These are phyloP conservation scores for Gallinago stenura DNA, from an alignment of 2,797 vertebrate species.

Conservation along the genomic window DNA sequence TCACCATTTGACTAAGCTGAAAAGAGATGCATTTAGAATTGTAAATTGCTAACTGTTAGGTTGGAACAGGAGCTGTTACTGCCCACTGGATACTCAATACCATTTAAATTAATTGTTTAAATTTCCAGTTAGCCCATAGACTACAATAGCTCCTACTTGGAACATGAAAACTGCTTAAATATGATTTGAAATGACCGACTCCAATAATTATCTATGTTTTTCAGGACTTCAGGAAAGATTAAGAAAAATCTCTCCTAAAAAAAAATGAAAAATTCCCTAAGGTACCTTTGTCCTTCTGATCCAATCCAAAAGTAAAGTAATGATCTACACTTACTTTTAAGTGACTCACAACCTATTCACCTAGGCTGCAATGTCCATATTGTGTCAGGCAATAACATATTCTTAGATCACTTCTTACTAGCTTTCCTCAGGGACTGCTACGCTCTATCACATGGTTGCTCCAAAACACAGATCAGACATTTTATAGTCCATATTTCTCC, in stretches of 20 bases:
- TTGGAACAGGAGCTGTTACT: constrained; percentile 40
- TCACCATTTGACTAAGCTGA: not conserved
- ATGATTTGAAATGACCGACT: constrained; percentile 17
- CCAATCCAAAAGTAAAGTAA: not conserved
- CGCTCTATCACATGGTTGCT: not conserved
- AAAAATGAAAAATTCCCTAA: not conserved
- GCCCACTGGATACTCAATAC: not conserved
- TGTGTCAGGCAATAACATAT: not conserved
- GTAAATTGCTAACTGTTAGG: constrained; percentile 30
- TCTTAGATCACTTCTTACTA: not conserved
- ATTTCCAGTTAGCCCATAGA: constrained; percentile 55
- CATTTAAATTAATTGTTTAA: constrained; percentile 66
- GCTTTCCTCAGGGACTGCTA: not conserved
- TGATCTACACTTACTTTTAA: not conserved
- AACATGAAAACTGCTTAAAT: constrained; percentile 47
- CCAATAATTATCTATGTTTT: constrained; percentile 34
- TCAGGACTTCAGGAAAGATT: constrained; percentile 39
- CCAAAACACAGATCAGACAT: not conserved
- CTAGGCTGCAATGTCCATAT: not conserved
- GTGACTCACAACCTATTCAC: not conserved
- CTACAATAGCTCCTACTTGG: constrained; percentile 36
- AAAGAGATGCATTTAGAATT: constrained; percentile 42
- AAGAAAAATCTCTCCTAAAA: constrained; percentile 1
- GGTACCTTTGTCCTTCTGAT: not conserved
- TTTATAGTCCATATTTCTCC: not conserved